Percentiles rank a stretch among this genome's conserved stretches.
Conservation (phyloP, 2,888 invertebrate genomes). For the Eristalis intricaria region DNA sequence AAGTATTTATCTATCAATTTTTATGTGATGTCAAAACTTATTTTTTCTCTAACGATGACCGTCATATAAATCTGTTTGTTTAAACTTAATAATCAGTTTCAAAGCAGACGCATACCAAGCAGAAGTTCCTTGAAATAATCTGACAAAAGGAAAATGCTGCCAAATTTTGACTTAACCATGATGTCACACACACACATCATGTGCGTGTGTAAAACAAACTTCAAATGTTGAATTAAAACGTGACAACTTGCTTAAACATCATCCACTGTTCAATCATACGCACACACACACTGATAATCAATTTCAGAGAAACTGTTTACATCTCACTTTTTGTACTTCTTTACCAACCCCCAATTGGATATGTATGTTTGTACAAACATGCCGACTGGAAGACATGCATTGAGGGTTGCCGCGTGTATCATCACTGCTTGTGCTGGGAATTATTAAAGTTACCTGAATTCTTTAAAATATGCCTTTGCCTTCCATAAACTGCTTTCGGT, state of each 20-base stretch:
- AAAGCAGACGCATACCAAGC: not conserved
- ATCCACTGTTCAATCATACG: not conserved
- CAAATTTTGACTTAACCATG: not conserved
- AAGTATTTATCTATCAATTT: too few species aligned
- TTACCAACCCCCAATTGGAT: conserved; percentile 32
- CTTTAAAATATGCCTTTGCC: conserved; percentile 39
- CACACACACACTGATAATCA: not conserved
- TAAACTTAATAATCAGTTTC: not conserved
- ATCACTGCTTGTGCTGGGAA: conserved; percentile 5
- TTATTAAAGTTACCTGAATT: conserved; percentile 43
- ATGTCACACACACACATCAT: not conserved
- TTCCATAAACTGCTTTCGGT: conserved; percentile 44
- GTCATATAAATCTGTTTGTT: not conserved
- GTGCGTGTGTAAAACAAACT: not conserved
- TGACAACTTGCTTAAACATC: not conserved
- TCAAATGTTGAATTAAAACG: not conserved
- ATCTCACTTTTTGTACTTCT: conserved; percentile 12
- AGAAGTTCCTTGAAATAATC: not conserved
- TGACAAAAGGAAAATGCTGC: not conserved
- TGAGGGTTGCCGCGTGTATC: conserved; percentile 12
- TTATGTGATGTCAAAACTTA: not conserved
- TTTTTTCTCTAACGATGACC: not conserved
- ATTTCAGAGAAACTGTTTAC: not conserved
- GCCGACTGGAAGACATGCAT: conserved; percentile 20
- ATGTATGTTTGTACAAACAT: conserved; percentile 23